phyloP scores from a whole-genome alignment of 2,888 invertebrate genomes.

The Melolontha melolontha region DNA sequence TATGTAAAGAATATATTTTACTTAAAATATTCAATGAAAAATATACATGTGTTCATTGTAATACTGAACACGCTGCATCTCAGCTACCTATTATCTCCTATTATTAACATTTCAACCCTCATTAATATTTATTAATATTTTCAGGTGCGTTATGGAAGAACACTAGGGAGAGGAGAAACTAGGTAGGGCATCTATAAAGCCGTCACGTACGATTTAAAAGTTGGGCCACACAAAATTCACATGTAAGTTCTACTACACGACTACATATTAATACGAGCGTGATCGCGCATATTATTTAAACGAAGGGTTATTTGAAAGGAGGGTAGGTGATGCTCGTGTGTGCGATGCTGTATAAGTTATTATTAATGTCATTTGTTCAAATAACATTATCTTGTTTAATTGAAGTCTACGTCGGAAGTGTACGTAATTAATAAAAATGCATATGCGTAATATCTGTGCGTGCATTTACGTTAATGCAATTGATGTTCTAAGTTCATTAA shows the following conservation, averaged over 20 bases:
- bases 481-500: slow-evolving; percentile 21
- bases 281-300: slow-evolving; percentile 39
- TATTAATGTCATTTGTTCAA: slow-evolving; percentile 38
- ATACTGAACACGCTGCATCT: slow-evolving; percentile 24
- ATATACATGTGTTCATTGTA: slow-evolving; percentile 32
- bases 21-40: slow-evolving; percentile 36
- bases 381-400: slow-evolving; percentile 34
- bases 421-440: slow-evolving; percentile 32
- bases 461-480: slow-evolving; percentile 32
- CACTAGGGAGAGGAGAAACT: slow-evolving; percentile 29
- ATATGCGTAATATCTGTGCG: slow-evolving; percentile 24
- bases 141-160: slow-evolving; percentile 36
- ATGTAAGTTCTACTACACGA: slow-evolving; percentile 49
- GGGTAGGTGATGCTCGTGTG: not conserved
- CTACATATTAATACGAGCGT: slow-evolving; percentile 49
- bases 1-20: slow-evolving; percentile 30
- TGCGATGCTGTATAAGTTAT: slow-evolving; percentile 5
- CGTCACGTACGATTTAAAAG: slow-evolving; percentile 48
- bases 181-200: slow-evolving; percentile 36
- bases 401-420: slow-evolving; percentile 15
- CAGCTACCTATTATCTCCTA: slow-evolving; percentile 41
- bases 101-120: slow-evolving; percentile 40
- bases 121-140: slow-evolving; percentile 44
- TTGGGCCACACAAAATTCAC: slow-evolving; percentile 54
- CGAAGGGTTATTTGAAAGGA: slow-evolving; percentile 17